Base-by-base conservation (phyloP, 2,113 vertebrate genomes). In the Scopus umbretta region DNA sequence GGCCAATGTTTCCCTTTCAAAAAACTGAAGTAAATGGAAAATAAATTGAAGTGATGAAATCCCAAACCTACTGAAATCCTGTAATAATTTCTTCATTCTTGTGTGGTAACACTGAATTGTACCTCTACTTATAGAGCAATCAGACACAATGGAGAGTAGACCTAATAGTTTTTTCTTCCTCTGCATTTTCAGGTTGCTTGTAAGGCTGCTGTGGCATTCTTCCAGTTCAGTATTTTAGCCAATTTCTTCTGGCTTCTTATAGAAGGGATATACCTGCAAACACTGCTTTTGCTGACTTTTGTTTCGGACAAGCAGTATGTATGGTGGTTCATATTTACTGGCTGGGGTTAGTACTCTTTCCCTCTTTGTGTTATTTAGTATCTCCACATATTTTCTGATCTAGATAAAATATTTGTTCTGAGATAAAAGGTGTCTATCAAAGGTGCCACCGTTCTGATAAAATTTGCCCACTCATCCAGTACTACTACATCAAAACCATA, bases 161-260 rank as follows among this genome's bases (percentile, higher is more conserved):
- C 4, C 5, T 85, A 16, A 93, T 6, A 7, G 3, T 1, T 30
- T 80, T 58, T 38, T 70, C 7, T 79, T 27, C 6, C 38, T 92
- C 42, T 84, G 19, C 30, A 6, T 59, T 90, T 92, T 23, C 94
- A 99, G 99, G 96, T 98, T 58, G 96, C 95, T 3, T 99, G 99
- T 68, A 99, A 99, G 84, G 98, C 97, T 17, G 99, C 98, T 3
- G 97, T 99, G 88, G 97, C 98, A 2, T 99, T 99, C 96, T 99
- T 99, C 96, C 99, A 99, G 76, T 99, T 99, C 97, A 99, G 99
- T 75, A 98, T 99, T 96, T 97, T 99, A 89, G 98, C 99, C 83
- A 99, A 99, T 94, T 99, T 99, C 97, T 99, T 99, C 97, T 99
- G 99, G 99, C 88, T 99, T 78, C 97, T 99, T 80, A 98, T 99